Base-by-base conservation (phyloP, 2,888 invertebrate species). In the Orthosia gothica region DNA sequence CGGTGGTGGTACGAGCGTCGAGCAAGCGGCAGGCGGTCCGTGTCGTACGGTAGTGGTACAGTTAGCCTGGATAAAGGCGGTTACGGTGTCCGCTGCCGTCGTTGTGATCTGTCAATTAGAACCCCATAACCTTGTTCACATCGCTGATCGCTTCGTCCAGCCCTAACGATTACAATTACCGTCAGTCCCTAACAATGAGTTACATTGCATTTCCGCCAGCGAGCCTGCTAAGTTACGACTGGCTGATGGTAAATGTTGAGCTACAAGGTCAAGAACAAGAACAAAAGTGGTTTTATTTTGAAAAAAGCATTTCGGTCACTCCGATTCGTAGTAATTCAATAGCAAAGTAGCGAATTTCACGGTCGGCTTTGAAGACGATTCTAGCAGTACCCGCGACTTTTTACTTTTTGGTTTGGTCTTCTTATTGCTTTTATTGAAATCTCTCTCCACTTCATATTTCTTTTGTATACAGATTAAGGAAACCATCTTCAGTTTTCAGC, bases 41-140 rank as follows among this genome's bases (percentile, higher is more conserved):
- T 92, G 91, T 91, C 91, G 90, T 92, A 93, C 94, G 92, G 93
- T 93, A 93, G 93, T 92, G 89, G 90, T 94, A 95, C 95, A 94
- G 95, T 95, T 95, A 95, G 85, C 86, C 90, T 91, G 91, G 89
- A 93, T 91, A 91, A 91, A 93, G 91, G 91, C 92, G 90, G 93
- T 93, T 94, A 93, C 92, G 91, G 91, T 91, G 93, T 91, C 91
- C 91, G 91, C 89, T 81, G 88, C 89, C 88, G 89, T 90, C 90
- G 88, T 89, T 91, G 88, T 91, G 92, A 93, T 94, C 93, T 95
- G 94, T 94, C 94, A 94, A 95, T 95, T 94, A 94, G 91, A 92
- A 90, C 90, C 92, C 91, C 92, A 92, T 92, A 93, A 92, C 93
- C 92, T 92, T 92, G 93, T 94, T 94, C 92, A 91, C 93, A 93